Evolutionary conservation across 2,888 invertebrate genomes (phyloP).

Genomic region (Criorhina ranunculi): DNA sequence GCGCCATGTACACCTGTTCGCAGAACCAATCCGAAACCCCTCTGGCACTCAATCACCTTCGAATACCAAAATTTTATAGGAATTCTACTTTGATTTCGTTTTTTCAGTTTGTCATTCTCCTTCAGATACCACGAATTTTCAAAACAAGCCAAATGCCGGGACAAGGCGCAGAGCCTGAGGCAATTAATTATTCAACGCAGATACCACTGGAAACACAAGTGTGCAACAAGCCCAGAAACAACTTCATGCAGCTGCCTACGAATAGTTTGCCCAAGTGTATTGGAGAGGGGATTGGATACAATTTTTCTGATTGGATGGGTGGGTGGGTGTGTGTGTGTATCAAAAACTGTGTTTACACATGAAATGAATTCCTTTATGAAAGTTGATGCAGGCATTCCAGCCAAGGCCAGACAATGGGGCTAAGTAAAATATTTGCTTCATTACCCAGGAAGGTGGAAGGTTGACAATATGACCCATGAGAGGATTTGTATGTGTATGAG

Average conservation of each 20-base stretch:
- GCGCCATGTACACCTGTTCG: conserved; percentile 1
- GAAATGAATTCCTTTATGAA: conserved; percentile 37
- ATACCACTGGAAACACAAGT: not conserved
- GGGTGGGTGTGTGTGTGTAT: not conserved
- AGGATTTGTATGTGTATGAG: not conserved
- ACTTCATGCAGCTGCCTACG: not conserved
- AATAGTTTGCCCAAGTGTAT: not conserved
- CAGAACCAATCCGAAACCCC: not conserved
- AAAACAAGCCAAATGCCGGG: not conserved
- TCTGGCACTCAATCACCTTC: conserved; percentile 4
- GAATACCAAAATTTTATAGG: conserved; percentile 10
- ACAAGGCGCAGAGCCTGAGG: not conserved
- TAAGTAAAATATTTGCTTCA: conserved; percentile 14
- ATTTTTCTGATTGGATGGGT: not conserved
- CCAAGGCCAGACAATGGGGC: conserved; percentile 22
- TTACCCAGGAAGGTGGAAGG: conserved; percentile 11
- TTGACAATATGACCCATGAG: not conserved
- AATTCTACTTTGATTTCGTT: not conserved
- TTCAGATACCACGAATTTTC: conserved; percentile 15
- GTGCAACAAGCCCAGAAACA: not conserved
- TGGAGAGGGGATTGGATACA: not conserved
- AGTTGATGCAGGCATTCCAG: conserved; percentile 29
- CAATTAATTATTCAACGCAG: conserved; percentile 20
- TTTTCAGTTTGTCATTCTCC: not conserved
- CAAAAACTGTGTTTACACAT: conserved; percentile 17